Base-by-base conservation (phyloP, 2,888 invertebrate species). In the Glyphotaelius pellucidus region DNA sequence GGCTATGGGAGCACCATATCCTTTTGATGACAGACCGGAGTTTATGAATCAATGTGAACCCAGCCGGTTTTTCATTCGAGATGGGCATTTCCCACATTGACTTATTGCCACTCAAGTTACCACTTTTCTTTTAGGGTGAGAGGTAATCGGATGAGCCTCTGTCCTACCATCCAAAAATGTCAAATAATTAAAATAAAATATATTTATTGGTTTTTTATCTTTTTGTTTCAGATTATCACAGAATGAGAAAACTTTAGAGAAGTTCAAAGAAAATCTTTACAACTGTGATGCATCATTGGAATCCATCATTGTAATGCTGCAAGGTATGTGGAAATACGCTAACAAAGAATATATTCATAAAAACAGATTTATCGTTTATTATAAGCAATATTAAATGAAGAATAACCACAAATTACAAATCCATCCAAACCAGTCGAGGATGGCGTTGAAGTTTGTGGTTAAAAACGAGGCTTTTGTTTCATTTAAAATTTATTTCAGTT, bases 221-320 rank as follows among this genome's bases (percentile, higher is more conserved):
- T 4, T 47, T 47, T 87, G 32, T 87, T 87, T 30, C 87, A 87
- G 87, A 25, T 67, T 67, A 67, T 25, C 67, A 67, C 25, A 87
- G 7, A 86, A 52, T 15, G 31, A 25, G 25, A 11, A 83, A 35
- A 83, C 2, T 4, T 35, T 83, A 2, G 3, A 15, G n/a, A 38
- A 83, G 35, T 35, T 32, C 25, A 83, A 25, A 83, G 35, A 83
- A 35, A 31, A 83, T 9, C 35, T 32, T 32, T 67, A 83, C 32
- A 35, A 83, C 87, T 87, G 87, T 11, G 52, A 47, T 52, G 2
- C 67, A 31, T 19, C 87, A 52, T 47, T 47, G 19, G 30, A 31
- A 87, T 11, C 14, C 0, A 47, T 47, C 2, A 52, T 52, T 2
- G 15, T 52, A 19, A 4, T 31, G 15, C 31, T 87, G 87, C 87